Percentiles rank a stretch among this genome's conserved stretches.
Evolutionary conservation across 2,797 vertebrate genomes (phyloP).

Genomic region (Gorsachius magnificus): DNA sequence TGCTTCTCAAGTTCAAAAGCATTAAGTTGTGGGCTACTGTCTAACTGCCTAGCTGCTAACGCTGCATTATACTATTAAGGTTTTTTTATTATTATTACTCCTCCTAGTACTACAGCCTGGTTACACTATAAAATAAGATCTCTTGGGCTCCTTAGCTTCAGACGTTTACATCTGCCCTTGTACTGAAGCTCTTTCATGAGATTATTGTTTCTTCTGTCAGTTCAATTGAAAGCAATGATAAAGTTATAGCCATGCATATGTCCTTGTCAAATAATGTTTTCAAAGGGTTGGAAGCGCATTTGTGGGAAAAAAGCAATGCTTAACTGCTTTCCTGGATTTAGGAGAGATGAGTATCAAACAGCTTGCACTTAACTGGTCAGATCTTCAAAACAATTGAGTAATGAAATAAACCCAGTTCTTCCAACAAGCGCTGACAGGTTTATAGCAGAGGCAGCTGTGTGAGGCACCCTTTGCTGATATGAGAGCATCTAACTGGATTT

Average conservation of each 20-base stretch:
- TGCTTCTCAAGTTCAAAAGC: slow-evolving; percentile 1
- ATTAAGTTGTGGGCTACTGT: neutral
- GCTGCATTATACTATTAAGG: neutral
- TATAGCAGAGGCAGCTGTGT: neutral
- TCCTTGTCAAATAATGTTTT: neutral
- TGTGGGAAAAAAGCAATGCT: neutral
- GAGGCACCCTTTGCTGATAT: neutral
- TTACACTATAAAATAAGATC: slow-evolving; percentile 28
- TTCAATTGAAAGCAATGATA: neutral
- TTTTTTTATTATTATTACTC: slow-evolving; percentile 21
- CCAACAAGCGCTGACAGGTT: neutral
- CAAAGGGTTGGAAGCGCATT: neutral
- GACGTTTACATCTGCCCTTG: slow-evolving; percentile 9
- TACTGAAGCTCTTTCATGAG: neutral
- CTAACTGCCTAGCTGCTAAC: neutral
- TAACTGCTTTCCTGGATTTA: neutral
- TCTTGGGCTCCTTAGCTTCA: neutral
- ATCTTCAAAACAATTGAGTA: neutral
- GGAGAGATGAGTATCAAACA: neutral
- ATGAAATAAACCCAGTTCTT: neutral
- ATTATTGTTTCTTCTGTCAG: slow-evolving; percentile 13
- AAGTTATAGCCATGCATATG: neutral
- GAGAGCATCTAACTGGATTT: neutral
- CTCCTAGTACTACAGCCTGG: neutral
- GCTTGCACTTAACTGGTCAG: neutral